Conservation (phyloP, 2,113 vertebrate species). For the Antennarius striatus region DNA sequence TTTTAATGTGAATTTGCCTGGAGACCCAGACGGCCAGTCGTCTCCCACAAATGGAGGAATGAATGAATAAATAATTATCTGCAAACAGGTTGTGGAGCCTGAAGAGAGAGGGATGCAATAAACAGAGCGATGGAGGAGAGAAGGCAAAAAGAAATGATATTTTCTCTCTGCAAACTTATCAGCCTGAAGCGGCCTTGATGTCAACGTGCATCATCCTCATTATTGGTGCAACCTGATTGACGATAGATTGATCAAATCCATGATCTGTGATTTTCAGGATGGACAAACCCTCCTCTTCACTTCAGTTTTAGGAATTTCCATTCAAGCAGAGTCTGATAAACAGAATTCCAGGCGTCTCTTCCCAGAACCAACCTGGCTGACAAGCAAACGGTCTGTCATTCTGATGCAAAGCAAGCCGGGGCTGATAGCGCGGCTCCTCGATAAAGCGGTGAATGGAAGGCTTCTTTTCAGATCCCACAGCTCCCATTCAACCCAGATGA, state of each 20-base stretch:
- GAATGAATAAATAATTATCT: slow-evolving; percentile 54
- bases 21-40: not conserved
- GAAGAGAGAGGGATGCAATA: slow-evolving; percentile 13
- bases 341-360: slow-evolving; percentile 35
- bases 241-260: no score
- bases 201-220: no score
- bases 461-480: slow-evolving; percentile 41
- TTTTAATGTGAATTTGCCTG: no score
- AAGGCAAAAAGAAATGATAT: slow-evolving; percentile 9
- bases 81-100: slow-evolving; percentile 42
- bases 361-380: slow-evolving; percentile 55
- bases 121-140: slow-evolving; percentile 34
- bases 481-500: slow-evolving; percentile 58
- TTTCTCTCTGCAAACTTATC: not conserved
- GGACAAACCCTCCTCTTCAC: no score
- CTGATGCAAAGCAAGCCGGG: slow-evolving; percentile 58
- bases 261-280: no score
- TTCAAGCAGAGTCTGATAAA: slow-evolving; percentile 4
- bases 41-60: slow-evolving; percentile 12
- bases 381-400: slow-evolving; percentile 32
- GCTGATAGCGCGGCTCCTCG: slow-evolving; percentile 46
- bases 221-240: no score
- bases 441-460: slow-evolving; percentile 39
- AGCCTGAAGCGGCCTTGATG: no score
- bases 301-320: slow-evolving; percentile 11